Conservation (phyloP, 2,797 vertebrate genomes). For the Cuniculus paca region DNA sequence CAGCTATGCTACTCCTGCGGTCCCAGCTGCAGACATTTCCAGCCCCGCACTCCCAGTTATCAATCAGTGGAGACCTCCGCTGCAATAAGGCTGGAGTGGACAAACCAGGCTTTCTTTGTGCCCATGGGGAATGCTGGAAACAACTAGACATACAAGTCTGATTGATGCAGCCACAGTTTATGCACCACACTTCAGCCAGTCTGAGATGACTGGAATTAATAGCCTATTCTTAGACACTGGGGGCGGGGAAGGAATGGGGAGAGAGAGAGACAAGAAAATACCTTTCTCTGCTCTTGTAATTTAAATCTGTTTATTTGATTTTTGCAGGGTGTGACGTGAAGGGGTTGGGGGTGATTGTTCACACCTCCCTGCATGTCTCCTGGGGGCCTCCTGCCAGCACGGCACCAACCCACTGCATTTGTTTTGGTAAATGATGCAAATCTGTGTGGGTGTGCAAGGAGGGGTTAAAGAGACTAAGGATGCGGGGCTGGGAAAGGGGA, state of each 20-base stretch:
- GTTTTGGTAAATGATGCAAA: slow-evolving; percentile 63
- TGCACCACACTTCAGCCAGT: slow-evolving; percentile 85
- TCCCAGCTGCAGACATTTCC: slow-evolving; percentile 46
- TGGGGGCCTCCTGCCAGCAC: slow-evolving; percentile 14
- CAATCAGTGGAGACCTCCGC: slow-evolving; percentile 87
- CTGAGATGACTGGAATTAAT: slow-evolving; percentile 88
- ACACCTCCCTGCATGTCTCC: slow-evolving; percentile 18
- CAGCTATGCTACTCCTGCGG: not conserved
- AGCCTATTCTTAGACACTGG: slow-evolving; percentile 87
- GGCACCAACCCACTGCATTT: slow-evolving; percentile 62
- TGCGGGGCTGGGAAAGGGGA: not conserved
- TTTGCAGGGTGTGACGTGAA: slow-evolving; percentile 65
- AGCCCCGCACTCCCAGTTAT: slow-evolving; percentile 77
- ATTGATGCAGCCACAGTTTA: slow-evolving; percentile 87
- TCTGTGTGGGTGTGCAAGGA: slow-evolving; percentile 39
- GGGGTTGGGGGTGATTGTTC: not conserved
- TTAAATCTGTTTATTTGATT: slow-evolving; percentile 87
- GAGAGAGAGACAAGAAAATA: slow-evolving; percentile 78
- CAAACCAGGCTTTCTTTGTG: slow-evolving; percentile 89
- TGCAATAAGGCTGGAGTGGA: slow-evolving; percentile 83
- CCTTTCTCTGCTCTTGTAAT: slow-evolving; percentile 83
- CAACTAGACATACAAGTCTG: slow-evolving; percentile 87
- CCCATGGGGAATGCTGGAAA: slow-evolving; percentile 88
- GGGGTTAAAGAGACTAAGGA: slow-evolving; percentile 52
- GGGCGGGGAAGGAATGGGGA: not conserved